A percentile compares a stretch with the other conserved stretches of the same genome.
Evolutionary conservation across 1,140 invertebrate genomes (phyloP).

Genomic region (Drosophila mayri): DNA sequence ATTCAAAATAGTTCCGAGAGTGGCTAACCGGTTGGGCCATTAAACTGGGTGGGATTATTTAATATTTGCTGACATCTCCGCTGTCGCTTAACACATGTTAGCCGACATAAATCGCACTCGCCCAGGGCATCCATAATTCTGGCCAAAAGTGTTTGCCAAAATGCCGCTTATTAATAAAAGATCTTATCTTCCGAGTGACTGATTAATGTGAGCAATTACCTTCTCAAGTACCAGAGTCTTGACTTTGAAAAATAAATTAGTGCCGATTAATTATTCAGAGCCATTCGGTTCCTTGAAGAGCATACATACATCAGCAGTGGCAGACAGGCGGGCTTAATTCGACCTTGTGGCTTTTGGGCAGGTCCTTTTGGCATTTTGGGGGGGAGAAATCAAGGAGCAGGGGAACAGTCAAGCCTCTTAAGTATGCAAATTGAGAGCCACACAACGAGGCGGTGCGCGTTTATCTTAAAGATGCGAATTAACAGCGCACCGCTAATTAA

Average conservation of each 20-base stretch:
- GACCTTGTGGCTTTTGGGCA: constrained; percentile 27
- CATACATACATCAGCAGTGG: constrained; percentile 17
- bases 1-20: constrained; percentile 9
- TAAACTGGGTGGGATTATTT: constrained; percentile 37
- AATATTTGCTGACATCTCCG: constrained; percentile 41
- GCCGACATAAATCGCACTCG: constrained; percentile 40
- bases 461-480: constrained; percentile 58
- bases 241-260: constrained; percentile 55
- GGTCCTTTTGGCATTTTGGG: constrained; percentile 2
- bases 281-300: neutral
- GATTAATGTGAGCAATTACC: constrained; percentile 70
- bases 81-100: constrained; percentile 47
- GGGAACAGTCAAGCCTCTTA: neutral
- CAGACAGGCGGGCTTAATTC: constrained; percentile 1
- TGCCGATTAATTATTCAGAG: constrained; percentile 61
- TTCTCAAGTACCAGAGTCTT: constrained; percentile 30
- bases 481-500: constrained; percentile 62
- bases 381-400: no score
- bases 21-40: constrained; percentile 45
- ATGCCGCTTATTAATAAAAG: constrained; percentile 40
- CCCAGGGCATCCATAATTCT: constrained; percentile 42
- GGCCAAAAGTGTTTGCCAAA: constrained; percentile 20
- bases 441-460: constrained; percentile 36
- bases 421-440: constrained; percentile 59
- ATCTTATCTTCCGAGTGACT: constrained; percentile 39